Evolutionary conservation across 2,888 invertebrate genomes (phyloP), one percentile per base, ranked within the genome.

Genomic region (Andrena hattorfiana): DNA sequence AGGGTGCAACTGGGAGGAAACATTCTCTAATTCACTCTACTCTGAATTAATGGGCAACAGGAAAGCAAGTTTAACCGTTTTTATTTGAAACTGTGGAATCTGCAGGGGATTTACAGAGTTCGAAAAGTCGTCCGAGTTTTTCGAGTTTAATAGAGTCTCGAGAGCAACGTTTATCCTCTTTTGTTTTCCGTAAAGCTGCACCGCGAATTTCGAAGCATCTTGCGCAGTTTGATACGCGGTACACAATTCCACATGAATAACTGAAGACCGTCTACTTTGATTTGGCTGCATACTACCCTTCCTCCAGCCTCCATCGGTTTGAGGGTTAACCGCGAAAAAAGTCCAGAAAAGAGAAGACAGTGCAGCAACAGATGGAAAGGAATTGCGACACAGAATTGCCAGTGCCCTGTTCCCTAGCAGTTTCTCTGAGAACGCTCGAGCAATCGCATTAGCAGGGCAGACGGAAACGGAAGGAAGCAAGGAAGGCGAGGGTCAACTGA

Each of bases 11-110:
- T 56, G 16, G 30, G 56, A 68, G 28, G 48, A 26, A 63, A 62
- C 63, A 51, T 64, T 76, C 68, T 42, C 23, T 49, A 59, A 13
- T 35, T 66, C 54, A 23, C 66, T 64, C 60, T 32, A 56, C 56
- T 56, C 42, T 67, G 62, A 81, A 85, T 85, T 84, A 85, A 70
- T 60, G 35, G 64, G n/a, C 54, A 8, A 42, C 42, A 16, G 42
- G 42, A 13, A 16, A 42, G 42, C 42, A 42, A 42, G 42, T 5
- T 42, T 42, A 16, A 42, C 16, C 42, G 16, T 13, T 42, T 42
- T 16, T 42, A 42, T 42, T 42, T 16, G 5, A 42, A 42, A 16
- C 42, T 1, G 4, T 13, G 42, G 3, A 13, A 4, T 42, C 13
- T 13, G 13, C 13, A 4, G 13, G 1, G 42, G 16, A 42, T 42